Conservation (phyloP, 2,888 invertebrate genomes). For the Eupithecia abbreviata region DNA sequence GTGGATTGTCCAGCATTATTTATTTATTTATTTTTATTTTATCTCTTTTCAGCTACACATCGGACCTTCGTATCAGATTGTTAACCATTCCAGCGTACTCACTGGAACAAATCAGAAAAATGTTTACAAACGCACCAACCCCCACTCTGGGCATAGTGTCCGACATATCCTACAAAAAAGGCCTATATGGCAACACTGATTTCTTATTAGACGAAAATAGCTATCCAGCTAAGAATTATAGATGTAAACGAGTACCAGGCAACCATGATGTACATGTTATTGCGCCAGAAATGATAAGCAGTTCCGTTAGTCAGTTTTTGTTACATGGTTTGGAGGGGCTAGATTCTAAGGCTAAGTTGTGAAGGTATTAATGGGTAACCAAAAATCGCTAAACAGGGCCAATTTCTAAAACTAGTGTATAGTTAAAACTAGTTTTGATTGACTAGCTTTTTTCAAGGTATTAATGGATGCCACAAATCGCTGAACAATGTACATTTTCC, state of each 20-base stretch:
- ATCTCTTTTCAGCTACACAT: conserved; percentile 70
- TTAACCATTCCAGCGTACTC: conserved; percentile 65
- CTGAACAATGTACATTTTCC: background rate
- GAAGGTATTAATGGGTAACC: background rate
- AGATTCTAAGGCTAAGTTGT: conserved; percentile 63
- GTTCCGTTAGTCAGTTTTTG: conserved; percentile 69
- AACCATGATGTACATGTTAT: conserved; percentile 85
- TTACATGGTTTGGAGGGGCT: conserved; percentile 57
- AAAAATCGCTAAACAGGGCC: background rate
- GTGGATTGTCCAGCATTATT: too few relatives aligned
- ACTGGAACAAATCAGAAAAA: conserved; percentile 56
- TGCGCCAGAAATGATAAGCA: conserved; percentile 79
- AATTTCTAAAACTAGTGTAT: background rate
- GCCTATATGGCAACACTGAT: conserved; percentile 51
- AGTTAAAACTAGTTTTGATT: background rate
- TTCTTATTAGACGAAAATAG: conserved; percentile 61
- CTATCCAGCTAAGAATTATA: conserved; percentile 55
- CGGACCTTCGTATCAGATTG: conserved; percentile 80
- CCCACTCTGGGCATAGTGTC: conserved; percentile 60
- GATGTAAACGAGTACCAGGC: conserved; percentile 72
- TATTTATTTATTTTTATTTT: too few relatives aligned
- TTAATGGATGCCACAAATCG: background rate
- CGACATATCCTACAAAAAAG: conserved; percentile 50
- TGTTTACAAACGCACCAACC: conserved; percentile 57
- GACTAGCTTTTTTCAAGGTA: conserved; percentile 27